Conservation (phyloP, 2,888 invertebrate genomes). For the Alviniconcha strummeri region DNA sequence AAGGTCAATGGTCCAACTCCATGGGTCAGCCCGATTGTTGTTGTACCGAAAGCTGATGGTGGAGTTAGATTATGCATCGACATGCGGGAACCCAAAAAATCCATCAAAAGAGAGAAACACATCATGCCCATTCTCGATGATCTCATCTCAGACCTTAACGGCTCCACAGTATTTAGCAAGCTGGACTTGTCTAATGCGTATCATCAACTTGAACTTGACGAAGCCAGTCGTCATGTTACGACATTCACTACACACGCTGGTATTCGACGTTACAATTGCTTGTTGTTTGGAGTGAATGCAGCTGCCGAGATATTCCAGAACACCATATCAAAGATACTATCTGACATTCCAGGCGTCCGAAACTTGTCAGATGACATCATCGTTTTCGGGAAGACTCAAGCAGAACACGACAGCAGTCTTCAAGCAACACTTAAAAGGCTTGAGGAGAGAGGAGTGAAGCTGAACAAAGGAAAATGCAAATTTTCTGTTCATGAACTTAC, state of each 20-base stretch:
- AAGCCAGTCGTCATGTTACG: slow-evolving; percentile 51
- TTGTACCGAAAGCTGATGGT: slow-evolving; percentile 38
- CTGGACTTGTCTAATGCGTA: slow-evolving; percentile 48
- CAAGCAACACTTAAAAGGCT: background rate
- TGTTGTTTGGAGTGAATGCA: slow-evolving; percentile 55
- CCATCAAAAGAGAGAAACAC: slow-evolving; percentile 47
- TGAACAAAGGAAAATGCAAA: background rate
- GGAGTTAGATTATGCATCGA: slow-evolving; percentile 51
- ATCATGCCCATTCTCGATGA: slow-evolving; percentile 34
- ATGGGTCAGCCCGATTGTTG: slow-evolving; percentile 48
- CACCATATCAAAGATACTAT: slow-evolving; percentile 66
- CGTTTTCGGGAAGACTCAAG: slow-evolving; percentile 57
- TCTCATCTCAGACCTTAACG: slow-evolving; percentile 46
- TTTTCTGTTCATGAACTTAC: background rate
- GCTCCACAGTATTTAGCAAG: slow-evolving; percentile 44
- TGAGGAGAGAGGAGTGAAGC: background rate
- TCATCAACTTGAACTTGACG: slow-evolving; percentile 48
- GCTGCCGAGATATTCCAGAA: slow-evolving; percentile 74
- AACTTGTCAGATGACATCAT: slow-evolving; percentile 72
- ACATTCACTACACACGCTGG: slow-evolving; percentile 49
- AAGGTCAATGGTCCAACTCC: slow-evolving; percentile 47
- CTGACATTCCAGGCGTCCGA: slow-evolving; percentile 62
- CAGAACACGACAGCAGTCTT: slow-evolving; percentile 49
- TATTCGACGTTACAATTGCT: slow-evolving; percentile 46
- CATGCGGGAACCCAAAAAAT: slow-evolving; percentile 49